Conservation (phyloP, 1,140 invertebrate genomes). For the Heliothis virescens region DNA sequence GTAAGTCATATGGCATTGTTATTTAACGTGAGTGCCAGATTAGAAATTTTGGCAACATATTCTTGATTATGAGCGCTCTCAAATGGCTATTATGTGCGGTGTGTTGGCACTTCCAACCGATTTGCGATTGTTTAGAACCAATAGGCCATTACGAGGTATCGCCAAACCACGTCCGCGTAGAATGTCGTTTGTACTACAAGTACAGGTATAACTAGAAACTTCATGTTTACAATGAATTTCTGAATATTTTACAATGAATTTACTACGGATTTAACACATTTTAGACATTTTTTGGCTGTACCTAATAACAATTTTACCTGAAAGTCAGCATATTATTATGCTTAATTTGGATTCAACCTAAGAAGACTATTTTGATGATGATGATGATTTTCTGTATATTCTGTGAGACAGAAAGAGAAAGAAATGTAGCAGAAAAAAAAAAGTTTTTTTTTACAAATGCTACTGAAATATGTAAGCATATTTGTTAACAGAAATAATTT, state of each 20-base stretch:
- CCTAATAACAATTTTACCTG: no score
- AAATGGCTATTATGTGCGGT: conserved; percentile 40
- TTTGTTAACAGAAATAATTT: not conserved
- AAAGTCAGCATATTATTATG: no score
- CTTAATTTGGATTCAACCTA: no score
- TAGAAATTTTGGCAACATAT: conserved; percentile 45
- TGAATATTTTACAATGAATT: not conserved
- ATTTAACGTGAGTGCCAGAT: conserved; percentile 31
- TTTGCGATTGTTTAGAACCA: conserved; percentile 38
- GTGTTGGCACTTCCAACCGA: conserved; percentile 34
- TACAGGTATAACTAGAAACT: conserved; percentile 4
- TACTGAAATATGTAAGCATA: no score
- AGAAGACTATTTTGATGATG: no score
- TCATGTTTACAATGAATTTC: not conserved
- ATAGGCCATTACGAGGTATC: conserved; percentile 22
- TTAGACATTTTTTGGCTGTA: not conserved
- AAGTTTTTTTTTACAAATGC: no score
- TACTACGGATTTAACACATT: not conserved
- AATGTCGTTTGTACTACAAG: not conserved
- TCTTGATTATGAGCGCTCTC: conserved; percentile 22
- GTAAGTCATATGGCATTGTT: conserved; percentile 41
- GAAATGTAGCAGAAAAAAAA: no score
- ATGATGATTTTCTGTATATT: no score
- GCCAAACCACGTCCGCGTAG: not conserved
- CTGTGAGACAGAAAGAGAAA: no score